Evolutionary conservation across 2,888 invertebrate genomes (phyloP).

Genomic region (Ceraclea dissimilis): DNA sequence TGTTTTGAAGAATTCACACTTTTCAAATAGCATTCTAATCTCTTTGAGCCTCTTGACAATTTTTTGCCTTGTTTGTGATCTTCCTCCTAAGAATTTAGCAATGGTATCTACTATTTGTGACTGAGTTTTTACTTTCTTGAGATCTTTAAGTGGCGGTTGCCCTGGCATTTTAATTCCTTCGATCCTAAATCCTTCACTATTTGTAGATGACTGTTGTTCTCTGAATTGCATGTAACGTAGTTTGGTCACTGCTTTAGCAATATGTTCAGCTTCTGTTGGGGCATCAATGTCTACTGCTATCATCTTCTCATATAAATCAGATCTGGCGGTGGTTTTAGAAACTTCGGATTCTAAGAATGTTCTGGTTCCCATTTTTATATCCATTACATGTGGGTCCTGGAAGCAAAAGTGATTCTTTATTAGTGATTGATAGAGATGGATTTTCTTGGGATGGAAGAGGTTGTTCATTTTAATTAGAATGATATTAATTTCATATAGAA

Average conservation of each 20-base stretch:
- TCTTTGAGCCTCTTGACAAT: constrained; percentile 67
- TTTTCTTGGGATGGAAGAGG: too few relatives aligned
- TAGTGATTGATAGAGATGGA: constrained; percentile 1
- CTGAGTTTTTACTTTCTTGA: constrained; percentile 77
- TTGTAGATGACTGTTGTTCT: constrained; percentile 88
- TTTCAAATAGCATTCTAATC: constrained; percentile 72
- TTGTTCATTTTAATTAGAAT: not conserved
- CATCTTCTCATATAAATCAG: constrained; percentile 95
- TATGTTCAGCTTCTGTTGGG: constrained; percentile 78
- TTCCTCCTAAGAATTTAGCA: constrained; percentile 62
- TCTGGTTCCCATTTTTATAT: constrained; percentile 93
- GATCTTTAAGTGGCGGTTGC: constrained; percentile 73
- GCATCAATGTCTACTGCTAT: constrained; percentile 80
- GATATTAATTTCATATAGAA: too few relatives aligned
- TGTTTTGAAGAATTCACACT: constrained; percentile 73
- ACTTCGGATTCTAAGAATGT: constrained; percentile 96
- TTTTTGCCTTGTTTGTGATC: constrained; percentile 57
- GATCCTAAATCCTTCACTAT: constrained; percentile 88
- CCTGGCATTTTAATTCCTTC: constrained; percentile 90
- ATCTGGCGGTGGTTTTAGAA: constrained; percentile 71
- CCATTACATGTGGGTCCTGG: constrained; percentile 89
- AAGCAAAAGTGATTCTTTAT: constrained; percentile 1
- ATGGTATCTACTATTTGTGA: constrained; percentile 69
- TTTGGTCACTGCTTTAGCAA: constrained; percentile 81
- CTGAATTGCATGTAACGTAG: constrained; percentile 95